Base-by-base conservation (phyloP, 1,140 invertebrate genomes). In the Orius laevigatus region DNA sequence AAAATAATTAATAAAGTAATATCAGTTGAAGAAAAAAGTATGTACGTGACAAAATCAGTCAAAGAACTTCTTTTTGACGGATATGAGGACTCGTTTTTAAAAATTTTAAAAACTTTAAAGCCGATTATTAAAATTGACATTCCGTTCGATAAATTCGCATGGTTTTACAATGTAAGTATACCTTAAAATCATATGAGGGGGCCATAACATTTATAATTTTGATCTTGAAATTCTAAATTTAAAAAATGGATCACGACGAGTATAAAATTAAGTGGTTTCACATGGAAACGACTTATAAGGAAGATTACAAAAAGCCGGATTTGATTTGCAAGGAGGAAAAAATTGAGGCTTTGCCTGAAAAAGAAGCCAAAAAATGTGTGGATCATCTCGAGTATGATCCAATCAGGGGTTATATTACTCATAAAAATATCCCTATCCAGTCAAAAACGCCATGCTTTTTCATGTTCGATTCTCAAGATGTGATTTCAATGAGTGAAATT, bases 91-190 rank as follows among this genome's bases (percentile, higher is more conserved):
- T 18, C 18, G 4, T 51, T 51, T 43, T 36, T 51, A 12, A 42
- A 32, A 16, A 31, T 51, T 41, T 34, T 32, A 2, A 34, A 48
- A 11, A 42, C 47, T 11, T 40, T 51, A 8, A 31, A 47, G 35
- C 11, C 9, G 0, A 42, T 51, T 33, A 38, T 40, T 20, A 39
- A 51, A 43, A 41, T 69, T 2, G 67, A 74, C 1, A 40, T 56
- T 9, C 74, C 79, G 2, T 71, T 72, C 0, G 75, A 75, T 58
- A 73, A 69, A 57, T 85, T 87, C 61, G 84, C 79, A 20, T 78
- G 82, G 72, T 85, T 87, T 64, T 85, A 84, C 61, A 71, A 70
- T 62, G 82, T 85, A 69, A 65, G 68, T 48, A 11, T 40, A 9
- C 11, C 6, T 46, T 41, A 8, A 34, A 34, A n/a, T 8, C 8